Conservation (phyloP, 2,113 vertebrate species). For the Hylia prasina region DNA sequence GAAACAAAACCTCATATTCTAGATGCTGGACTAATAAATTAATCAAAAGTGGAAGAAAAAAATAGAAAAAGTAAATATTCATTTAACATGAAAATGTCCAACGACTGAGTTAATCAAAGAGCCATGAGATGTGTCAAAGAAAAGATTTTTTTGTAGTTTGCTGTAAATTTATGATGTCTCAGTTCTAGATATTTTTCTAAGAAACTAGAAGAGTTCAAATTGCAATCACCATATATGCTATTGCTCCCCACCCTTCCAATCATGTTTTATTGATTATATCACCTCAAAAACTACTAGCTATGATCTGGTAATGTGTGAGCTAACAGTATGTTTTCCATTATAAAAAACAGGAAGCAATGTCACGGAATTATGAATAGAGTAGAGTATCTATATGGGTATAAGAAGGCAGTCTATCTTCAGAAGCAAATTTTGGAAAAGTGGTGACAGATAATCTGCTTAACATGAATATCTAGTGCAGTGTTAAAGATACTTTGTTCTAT, state of each 20-base stretch:
- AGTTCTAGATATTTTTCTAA: not conserved
- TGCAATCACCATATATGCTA: not conserved
- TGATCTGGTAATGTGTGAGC: not conserved
- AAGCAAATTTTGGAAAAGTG: not conserved
- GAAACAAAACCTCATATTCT: not conserved
- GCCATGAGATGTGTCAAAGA: not conserved
- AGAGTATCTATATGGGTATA: not conserved
- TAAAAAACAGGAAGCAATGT: not conserved
- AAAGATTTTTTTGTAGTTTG: not conserved
- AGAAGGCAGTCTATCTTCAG: not conserved
- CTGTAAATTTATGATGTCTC: not conserved
- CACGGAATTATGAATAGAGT: not conserved
- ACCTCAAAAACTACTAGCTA: not conserved
- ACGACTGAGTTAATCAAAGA: not conserved
- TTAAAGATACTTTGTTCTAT: not conserved
- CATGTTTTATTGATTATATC: not conserved
- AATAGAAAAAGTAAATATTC: not conserved
- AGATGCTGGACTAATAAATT: not conserved
- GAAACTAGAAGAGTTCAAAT: not conserved
- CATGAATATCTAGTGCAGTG: not conserved
- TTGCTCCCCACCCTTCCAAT: rapidly evolving
- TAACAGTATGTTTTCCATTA: not conserved
- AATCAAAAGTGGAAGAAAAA: not conserved
- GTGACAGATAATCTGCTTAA: not conserved
- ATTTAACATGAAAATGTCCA: not conserved